These are phyloP conservation scores for Nansenia antarctica DNA, from an alignment of 2,113 vertebrate species.

Conservation along the genomic window DNA sequence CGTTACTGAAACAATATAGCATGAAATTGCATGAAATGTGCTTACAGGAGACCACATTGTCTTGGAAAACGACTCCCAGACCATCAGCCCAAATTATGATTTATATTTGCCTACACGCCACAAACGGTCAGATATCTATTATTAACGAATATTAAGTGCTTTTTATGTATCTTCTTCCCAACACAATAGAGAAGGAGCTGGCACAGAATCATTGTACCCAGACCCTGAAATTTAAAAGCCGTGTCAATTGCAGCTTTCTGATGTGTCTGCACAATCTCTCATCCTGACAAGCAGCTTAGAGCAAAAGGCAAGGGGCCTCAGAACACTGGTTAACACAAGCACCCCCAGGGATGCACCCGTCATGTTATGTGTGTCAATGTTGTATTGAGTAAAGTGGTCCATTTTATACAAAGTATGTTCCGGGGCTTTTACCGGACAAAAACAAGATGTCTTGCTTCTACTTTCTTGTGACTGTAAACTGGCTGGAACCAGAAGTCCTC, in stretches of 20 bases:
- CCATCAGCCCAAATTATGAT: no score
- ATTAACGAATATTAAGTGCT: constrained; percentile 15
- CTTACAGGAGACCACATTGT: no score
- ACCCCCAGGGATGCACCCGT: constrained; percentile 4
- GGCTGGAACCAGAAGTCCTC: not conserved
- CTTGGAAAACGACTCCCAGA: no score
- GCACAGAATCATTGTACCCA: not conserved
- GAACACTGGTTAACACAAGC: constrained; percentile 13
- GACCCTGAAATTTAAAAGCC: constrained; percentile 33
- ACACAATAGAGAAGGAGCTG: not conserved
- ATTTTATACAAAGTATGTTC: constrained; percentile 8
- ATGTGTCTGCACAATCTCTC: constrained; percentile 30
- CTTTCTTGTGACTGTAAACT: not conserved
- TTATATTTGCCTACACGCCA: not conserved
- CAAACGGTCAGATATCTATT: not conserved
- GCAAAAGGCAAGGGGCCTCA: constrained; percentile 10
- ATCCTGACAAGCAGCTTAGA: constrained; percentile 41
- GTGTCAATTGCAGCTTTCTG: constrained; percentile 36
- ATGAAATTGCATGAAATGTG: no score
- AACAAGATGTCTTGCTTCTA: not conserved
- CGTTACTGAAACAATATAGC: no score
- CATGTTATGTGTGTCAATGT: constrained; percentile 19
- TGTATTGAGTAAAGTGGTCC: not conserved
- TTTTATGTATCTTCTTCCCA: not conserved
- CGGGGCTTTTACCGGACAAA: constrained; percentile 25